Evolutionary conservation across 2,888 invertebrate species (phyloP).

Genomic region (Cryptus viduatorius): DNA sequence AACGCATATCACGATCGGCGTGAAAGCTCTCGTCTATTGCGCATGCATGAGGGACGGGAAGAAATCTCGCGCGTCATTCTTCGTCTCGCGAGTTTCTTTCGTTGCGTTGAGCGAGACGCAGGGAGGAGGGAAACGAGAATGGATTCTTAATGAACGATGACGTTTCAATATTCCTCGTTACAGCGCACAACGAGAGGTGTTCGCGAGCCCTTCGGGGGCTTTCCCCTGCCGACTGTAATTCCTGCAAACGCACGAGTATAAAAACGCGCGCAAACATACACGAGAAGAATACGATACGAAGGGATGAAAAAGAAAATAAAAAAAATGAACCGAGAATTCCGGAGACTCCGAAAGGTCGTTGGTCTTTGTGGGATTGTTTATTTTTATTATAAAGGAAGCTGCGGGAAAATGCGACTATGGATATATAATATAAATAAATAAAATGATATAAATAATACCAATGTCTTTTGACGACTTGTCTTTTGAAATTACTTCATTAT

Average conservation of each 20-base stretch:
- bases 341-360: no score
- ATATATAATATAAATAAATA: no score
- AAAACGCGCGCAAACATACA: conserved; percentile 36
- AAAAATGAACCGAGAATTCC: no score
- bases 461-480: no score
- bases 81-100: conserved; percentile 41
- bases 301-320: background rate
- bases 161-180: conserved; percentile 66
- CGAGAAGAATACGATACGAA: background rate
- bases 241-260: conserved; percentile 25
- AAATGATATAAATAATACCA: no score
- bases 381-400: no score
- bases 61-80: conserved; percentile 69
- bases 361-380: no score
- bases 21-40: conserved; percentile 37
- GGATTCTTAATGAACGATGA: conserved; percentile 74
- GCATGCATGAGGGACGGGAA: conserved; percentile 30
- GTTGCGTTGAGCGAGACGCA: conserved; percentile 27
- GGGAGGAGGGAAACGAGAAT: conserved; percentile 53
- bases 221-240: background rate
- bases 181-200: background rate
- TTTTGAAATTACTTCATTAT: no score
- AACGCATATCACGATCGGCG: conserved; percentile 21
- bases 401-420: no score
- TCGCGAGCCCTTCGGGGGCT: background rate